These are phyloP conservation scores for Sardinella longiceps DNA, from an alignment of 2,797 vertebrate species.

Conservation along the genomic window DNA sequence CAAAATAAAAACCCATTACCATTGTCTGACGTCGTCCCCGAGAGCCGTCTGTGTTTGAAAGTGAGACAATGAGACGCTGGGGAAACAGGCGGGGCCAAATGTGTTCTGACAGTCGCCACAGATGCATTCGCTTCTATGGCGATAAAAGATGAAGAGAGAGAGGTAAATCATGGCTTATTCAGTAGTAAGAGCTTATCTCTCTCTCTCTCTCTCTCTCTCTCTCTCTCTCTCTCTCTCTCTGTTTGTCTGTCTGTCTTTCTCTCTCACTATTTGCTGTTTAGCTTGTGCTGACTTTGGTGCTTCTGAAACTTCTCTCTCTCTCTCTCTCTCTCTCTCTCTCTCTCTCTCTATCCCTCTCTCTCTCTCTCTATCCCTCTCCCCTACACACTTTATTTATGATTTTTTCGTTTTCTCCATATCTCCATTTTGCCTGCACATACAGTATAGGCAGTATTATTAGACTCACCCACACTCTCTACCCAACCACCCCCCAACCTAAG, in stretches of 20 bases:
- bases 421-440: not conserved
- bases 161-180: slow-evolving; percentile 73
- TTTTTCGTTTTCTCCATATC: not conserved
- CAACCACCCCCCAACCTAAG: not conserved
- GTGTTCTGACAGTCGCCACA: slow-evolving; percentile 55
- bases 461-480: no score
- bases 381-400: not conserved
- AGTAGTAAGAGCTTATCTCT: slow-evolving; percentile 64
- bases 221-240: slow-evolving; percentile 46
- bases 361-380: not conserved
- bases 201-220: slow-evolving; percentile 42
- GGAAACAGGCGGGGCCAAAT: slow-evolving; percentile 59
- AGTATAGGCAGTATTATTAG: not conserved
- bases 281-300: not conserved
- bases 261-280: not conserved
- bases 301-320: not conserved
- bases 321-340: not conserved
- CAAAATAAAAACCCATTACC: slow-evolving; percentile 65
- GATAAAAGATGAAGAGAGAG: slow-evolving; percentile 72
- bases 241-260: slow-evolving; percentile 45
- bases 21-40: slow-evolving; percentile 67
- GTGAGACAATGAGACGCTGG: slow-evolving; percentile 67
- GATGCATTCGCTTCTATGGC: slow-evolving; percentile 51
- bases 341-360: not conserved
- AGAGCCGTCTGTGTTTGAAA: slow-evolving; percentile 72